phyloP scores from a whole-genome alignment of 1,140 invertebrate species.

The Phymastichus coffea region DNA sequence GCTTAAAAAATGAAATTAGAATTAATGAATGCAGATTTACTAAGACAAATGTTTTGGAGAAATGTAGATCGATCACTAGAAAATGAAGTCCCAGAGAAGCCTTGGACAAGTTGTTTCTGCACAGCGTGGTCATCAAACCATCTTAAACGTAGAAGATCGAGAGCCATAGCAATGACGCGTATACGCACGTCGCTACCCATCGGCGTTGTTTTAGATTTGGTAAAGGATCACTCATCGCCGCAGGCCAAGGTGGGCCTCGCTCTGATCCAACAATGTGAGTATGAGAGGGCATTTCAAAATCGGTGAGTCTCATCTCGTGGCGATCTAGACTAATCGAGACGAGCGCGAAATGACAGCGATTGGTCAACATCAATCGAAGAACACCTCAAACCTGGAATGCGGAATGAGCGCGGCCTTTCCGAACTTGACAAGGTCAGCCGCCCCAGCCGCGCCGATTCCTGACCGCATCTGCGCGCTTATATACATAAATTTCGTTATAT shows the following conservation, averaged over 20 bases:
- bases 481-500: background rate
- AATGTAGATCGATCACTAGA: no score
- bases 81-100: no score
- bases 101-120: no score
- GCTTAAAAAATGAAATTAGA: no score
- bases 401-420: conserved; percentile 18
- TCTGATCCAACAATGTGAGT: no score
- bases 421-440: conserved; percentile 16
- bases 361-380: background rate
- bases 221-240: conserved; percentile 1
- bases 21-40: no score
- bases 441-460: background rate
- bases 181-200: conserved; percentile 3
- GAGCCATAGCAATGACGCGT: no score
- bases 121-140: no score
- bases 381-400: conserved; percentile 6
- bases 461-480: background rate
- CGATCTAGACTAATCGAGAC: no score
- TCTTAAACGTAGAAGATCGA: no score
- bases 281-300: background rate
- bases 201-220: background rate
- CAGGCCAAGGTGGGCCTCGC: conserved; percentile 19
- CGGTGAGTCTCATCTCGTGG: background rate
- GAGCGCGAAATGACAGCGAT: background rate
- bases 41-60: no score